Base-by-base conservation (phyloP, 1,140 invertebrate genomes). In the Leptinotarsa defecta region DNA sequence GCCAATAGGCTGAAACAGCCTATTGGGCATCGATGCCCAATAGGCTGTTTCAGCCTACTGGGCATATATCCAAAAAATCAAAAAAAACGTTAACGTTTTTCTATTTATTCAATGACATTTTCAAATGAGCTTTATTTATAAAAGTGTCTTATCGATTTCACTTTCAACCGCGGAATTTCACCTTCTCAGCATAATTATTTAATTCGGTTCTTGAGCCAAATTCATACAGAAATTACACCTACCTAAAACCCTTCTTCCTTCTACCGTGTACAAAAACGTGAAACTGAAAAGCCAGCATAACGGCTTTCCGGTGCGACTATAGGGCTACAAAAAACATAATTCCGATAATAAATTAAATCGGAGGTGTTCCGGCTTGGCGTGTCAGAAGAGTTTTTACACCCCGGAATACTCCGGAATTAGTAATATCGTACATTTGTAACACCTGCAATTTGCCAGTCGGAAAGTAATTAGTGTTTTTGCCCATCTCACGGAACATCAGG, bases 381-480 rank as follows among this genome's bases (percentile, higher is more conserved):
- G 64, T 61, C 64, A 52, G 19, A 20, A 24, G 73, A 43, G 73
- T 81, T 81, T 77, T 79, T 76, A 78, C 76, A 62, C 71, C 15
- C 17, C 69, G 69, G 34, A 43, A 68, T 68, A 68, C 74, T 75
- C 74, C 71, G 76, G 78, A 81, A 82, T 81, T 81, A 82, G 81
- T 83, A 80, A 83, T 83, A 81, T 80, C 81, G 77, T 79, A 80
- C 81, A 83, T 80, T 83, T 80, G 81, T 83, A 82, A 80, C 81
- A 83, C 81, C 81, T 83, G 81, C 81, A 83, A 83, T 83, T 83
- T 82, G 81, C 81, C 81, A 78, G 81, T 81, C 81, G 81, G 77
- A 83, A 83, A 83, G 81, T 79, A 83, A 83, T 83, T 83, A 83
- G 81, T 80, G 81, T 83, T 83, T 83, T 83, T 83, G 81, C 78